A percentile compares a stretch with the other conserved stretches of the same genome.
phyloP scores from a whole-genome alignment of 2,113 vertebrate species.

The Chaetodon trifascialis region DNA sequence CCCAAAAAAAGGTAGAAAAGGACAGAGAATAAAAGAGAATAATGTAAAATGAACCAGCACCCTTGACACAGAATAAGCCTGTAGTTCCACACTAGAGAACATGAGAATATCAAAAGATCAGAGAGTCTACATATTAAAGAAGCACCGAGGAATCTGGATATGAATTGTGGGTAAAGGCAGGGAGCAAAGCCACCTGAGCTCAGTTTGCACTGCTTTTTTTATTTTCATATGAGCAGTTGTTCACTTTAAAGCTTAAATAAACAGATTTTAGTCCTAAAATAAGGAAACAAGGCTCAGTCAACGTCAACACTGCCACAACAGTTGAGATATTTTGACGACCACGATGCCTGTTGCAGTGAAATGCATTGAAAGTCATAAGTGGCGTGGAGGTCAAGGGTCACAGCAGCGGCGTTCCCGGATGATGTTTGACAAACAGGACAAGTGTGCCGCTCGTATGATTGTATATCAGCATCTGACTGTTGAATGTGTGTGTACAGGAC shows the following conservation, averaged over 20 bases:
- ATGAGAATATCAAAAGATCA: slow-evolving; percentile 69
- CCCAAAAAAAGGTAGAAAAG: slow-evolving; percentile 56
- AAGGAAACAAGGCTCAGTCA: background rate
- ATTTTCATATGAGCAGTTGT: background rate
- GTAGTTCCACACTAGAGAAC: slow-evolving; percentile 56
- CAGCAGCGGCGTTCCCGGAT: background rate
- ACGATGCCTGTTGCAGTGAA: accelerated
- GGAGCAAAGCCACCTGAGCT: slow-evolving; percentile 34
- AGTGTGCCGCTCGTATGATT: background rate
- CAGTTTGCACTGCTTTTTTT: slow-evolving; percentile 21
- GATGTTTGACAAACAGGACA: background rate
- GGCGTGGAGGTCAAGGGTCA: slow-evolving; percentile 45
- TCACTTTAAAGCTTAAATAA: background rate
- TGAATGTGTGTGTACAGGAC: background rate
- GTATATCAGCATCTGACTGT: background rate
- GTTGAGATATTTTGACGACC: background rate
- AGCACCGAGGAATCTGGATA: slow-evolving; percentile 37
- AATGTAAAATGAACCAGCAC: slow-evolving; percentile 68
- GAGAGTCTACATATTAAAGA: slow-evolving; percentile 50
- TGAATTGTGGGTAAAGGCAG: slow-evolving; percentile 46
- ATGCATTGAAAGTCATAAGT: background rate
- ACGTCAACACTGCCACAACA: background rate
- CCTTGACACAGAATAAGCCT: slow-evolving; percentile 67
- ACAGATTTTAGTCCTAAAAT: background rate
- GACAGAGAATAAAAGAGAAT: slow-evolving; percentile 59